Evolutionary conservation across 2,113 vertebrate species (phyloP).

Genomic region (Hippocampus barbouri): DNA sequence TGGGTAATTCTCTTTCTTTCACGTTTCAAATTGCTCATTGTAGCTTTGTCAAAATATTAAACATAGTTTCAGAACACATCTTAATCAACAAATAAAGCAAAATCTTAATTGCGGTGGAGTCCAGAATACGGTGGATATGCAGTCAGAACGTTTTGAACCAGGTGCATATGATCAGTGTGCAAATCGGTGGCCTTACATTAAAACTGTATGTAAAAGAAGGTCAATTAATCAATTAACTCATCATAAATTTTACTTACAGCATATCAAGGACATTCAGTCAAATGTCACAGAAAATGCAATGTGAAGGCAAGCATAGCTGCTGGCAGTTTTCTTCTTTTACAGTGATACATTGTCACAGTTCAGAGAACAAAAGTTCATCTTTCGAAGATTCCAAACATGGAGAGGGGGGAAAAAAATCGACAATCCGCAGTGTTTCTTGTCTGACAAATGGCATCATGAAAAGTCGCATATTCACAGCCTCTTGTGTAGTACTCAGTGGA

Average conservation of each 20-base stretch:
- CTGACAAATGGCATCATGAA: slow-evolving; percentile 6
- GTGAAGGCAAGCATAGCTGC: slow-evolving; percentile 25
- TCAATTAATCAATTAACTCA: not conserved
- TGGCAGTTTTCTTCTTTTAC: slow-evolving; percentile 7
- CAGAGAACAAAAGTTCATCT: slow-evolving; percentile 15
- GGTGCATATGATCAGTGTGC: not conserved
- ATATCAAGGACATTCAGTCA: not conserved
- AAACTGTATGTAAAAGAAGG: too few relatives aligned
- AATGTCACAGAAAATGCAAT: slow-evolving; percentile 23
- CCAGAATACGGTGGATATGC: too few relatives aligned
- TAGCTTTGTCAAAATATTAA: too few relatives aligned
- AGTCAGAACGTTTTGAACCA: not conserved
- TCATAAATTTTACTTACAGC: not conserved
- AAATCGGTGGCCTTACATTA: not conserved
- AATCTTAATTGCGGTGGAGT: too few relatives aligned
- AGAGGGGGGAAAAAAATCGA: not conserved
- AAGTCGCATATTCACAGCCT: slow-evolving; percentile 7
- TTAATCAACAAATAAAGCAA: too few relatives aligned
- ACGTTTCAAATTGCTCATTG: too few relatives aligned
- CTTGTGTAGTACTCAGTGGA: not conserved
- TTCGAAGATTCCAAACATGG: not conserved
- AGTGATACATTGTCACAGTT: slow-evolving; percentile 11
- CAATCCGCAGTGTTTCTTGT: not conserved
- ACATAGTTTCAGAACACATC: too few relatives aligned
- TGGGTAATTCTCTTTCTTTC: too few relatives aligned